phyloP scores from a whole-genome alignment of 2,113 vertebrate genomes.

The Aviceda subcristata region DNA sequence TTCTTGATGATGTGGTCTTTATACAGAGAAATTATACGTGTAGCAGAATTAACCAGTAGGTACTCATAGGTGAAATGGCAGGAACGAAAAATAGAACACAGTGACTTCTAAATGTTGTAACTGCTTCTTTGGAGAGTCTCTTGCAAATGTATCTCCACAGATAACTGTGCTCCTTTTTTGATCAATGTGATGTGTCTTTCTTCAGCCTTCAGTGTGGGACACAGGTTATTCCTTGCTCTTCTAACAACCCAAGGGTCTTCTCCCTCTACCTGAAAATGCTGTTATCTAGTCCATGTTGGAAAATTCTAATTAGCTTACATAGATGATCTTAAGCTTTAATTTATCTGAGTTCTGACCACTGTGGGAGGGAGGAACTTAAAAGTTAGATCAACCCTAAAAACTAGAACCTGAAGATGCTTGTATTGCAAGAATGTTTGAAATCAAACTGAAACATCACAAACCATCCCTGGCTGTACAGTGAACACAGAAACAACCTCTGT shows the following conservation, averaged over 20 bases:
- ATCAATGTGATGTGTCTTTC: neutral
- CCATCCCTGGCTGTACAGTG: neutral
- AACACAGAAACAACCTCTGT: neutral
- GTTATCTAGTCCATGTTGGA: neutral
- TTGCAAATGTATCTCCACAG: neutral
- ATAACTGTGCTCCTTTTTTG: neutral
- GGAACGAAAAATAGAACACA: neutral
- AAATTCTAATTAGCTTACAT: neutral
- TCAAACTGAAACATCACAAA: neutral
- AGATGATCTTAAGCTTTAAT: neutral
- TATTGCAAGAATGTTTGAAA: neutral
- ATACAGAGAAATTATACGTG: accelerated
- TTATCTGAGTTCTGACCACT: neutral
- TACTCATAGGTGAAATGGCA: neutral
- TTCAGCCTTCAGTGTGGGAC: neutral
- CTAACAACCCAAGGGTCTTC: neutral
- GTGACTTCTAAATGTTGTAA: neutral
- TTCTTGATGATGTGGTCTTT: neutral
- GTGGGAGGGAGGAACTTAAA: neutral
- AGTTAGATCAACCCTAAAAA: neutral
- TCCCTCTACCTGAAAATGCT: neutral
- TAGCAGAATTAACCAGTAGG: neutral
- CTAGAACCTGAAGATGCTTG: neutral
- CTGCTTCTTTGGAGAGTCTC: neutral
- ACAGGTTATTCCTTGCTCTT: neutral